phyloP scores from a whole-genome alignment of 2,797 vertebrate genomes.

The Epinephelus awoara region DNA sequence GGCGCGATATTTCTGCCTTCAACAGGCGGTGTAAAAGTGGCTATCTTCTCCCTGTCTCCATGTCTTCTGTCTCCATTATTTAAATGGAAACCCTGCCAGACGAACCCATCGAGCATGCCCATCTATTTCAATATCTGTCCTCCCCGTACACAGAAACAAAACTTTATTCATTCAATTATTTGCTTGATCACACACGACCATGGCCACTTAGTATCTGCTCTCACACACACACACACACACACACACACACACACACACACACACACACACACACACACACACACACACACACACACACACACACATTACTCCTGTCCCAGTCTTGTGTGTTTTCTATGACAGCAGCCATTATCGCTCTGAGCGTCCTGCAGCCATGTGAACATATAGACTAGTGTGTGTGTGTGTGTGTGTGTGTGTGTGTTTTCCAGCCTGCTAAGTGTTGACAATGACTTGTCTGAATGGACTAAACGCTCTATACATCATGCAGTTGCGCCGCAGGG shows the following conservation, averaged over 20 bases:
- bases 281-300: no score
- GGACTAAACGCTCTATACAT: conserved; percentile 31
- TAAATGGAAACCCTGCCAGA: no score
- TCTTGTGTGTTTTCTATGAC: conserved; percentile 6
- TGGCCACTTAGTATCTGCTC: neutral
- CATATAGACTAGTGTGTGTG: neutral
- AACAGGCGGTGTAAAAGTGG: no score
- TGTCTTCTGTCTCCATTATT: no score
- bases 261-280: no score
- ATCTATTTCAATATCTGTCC: neutral
- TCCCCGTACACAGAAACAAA: neutral
- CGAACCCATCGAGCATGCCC: neutral
- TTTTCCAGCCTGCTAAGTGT: neutral
- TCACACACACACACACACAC: neutral
- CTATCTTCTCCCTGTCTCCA: no score
- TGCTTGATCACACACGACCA: neutral
- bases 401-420: conserved; percentile 21
- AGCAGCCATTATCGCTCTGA: conserved; percentile 20
- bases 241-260: no score
- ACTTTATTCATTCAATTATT: neutral
- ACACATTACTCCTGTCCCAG: neutral
- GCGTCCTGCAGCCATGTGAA: neutral
- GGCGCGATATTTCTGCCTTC: no score
- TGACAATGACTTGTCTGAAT: conserved; percentile 36
- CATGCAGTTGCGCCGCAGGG: neutral